Base-by-base conservation (phyloP, 2,888 invertebrate genomes). In the Hyposoter dolosus region DNA sequence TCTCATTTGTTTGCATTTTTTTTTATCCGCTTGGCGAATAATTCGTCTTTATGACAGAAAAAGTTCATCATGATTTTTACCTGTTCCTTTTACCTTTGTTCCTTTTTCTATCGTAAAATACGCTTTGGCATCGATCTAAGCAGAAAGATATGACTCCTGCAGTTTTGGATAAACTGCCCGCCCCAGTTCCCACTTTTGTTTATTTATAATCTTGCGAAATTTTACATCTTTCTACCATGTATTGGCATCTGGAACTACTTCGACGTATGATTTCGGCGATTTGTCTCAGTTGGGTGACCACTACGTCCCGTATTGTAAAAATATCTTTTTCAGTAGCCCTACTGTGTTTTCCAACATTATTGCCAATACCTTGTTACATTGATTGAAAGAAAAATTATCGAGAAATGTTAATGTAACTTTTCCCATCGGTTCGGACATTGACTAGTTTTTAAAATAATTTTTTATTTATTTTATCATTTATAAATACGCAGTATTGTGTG, bases 41-140 rank as follows among this genome's bases (percentile, higher is more conserved):
- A 83, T 83, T 47, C 65, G 23, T 76, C 76, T 60, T 65, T 88
- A 81, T 86, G 88, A 86, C 83, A 71, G 75, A 69, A 69, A 47
- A 69, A 47, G 6, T 23, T 19, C 19, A 40, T 43, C 19, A 12
- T 10, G 6, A 43, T 68, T 43, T 19, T n/a, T n/a, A n/a, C n/a
- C n/a, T n/a, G n/a, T n/a, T n/a, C n/a, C n/a, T n/a, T n/a, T n/a
- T n/a, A n/a, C n/a, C n/a, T n/a, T n/a, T n/a, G n/a, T n/a, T n/a
- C n/a, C n/a, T n/a, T n/a, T 35, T 35, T 35, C 6, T 35, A 35
- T 35, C 35, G 4, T 35, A 35, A 35, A 35, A 35, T 35, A 35
- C 35, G 5, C 6, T 35, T 6, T 6, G 35, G 6, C 35, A 6
- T 35, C 35, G 35, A 35, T 35, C 1, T 35, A 0, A 3, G 35